Conservation (phyloP, 2,888 invertebrate species). For the Chaetogeoica ovagalla region DNA sequence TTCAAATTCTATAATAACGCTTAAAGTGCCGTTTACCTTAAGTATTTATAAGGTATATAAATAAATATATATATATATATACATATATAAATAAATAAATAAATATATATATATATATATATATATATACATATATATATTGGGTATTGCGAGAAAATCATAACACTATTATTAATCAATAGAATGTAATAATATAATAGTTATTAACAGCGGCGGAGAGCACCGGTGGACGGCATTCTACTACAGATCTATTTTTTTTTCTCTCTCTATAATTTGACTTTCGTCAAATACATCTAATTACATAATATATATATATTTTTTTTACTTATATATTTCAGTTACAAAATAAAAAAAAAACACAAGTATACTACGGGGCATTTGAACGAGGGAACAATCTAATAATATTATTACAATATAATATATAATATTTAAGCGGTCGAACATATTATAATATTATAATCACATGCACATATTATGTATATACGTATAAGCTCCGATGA, state of each 20-base stretch:
- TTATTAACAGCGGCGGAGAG: neutral
- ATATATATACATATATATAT: neutral
- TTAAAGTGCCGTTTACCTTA: slow-evolving; percentile 23
- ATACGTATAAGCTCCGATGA: slow-evolving; percentile 7
- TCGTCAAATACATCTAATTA: slow-evolving; percentile 19
- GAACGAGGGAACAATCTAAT: neutral
- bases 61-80: neutral
- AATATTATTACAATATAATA: neutral
- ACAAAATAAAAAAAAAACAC: neutral
- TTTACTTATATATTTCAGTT: too few relatives aligned
- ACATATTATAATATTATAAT: neutral
- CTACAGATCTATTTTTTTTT: neutral
- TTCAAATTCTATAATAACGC: neutral
- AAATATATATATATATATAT: neutral
- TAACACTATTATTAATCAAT: neutral
- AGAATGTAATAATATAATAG: neutral
- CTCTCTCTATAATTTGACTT: neutral
- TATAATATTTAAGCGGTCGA: too few relatives aligned
- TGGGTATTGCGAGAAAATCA: too few relatives aligned
- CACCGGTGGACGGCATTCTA: neutral
- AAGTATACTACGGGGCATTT: neutral
- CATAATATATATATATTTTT: neutral
- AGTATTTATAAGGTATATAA: slow-evolving; percentile 29
- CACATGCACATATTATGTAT: slow-evolving; percentile 24
- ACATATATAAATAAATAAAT: too few relatives aligned